Conservation (phyloP, 2,113 vertebrate genomes). For the Meleagris gallopavo region DNA sequence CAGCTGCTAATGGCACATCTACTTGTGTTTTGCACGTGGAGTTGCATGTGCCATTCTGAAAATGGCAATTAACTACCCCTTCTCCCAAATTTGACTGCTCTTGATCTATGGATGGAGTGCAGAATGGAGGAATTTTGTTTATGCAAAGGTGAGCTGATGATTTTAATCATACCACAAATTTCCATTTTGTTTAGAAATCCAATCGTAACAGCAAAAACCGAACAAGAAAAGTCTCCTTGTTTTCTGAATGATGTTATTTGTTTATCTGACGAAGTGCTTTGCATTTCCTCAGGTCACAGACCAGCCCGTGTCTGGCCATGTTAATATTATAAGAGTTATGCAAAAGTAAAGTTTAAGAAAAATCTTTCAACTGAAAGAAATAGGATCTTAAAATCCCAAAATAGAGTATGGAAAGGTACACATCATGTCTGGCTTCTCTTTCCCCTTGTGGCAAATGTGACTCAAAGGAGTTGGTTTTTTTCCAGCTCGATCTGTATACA, state of each 20-base stretch:
- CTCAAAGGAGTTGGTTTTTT: slow-evolving; percentile 79
- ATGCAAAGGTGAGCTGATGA: slow-evolving; percentile 27
- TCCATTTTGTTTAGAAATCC: slow-evolving; percentile 40
- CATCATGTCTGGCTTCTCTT: slow-evolving; percentile 82
- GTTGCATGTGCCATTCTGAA: background rate
- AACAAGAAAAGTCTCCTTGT: slow-evolving; percentile 78
- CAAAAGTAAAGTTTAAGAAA: slow-evolving; percentile 65
- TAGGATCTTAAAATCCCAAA: slow-evolving; percentile 83
- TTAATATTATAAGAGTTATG: slow-evolving; percentile 52
- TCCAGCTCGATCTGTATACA: slow-evolving; percentile 73
- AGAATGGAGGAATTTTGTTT: slow-evolving; percentile 26
- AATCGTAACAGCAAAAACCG: slow-evolving; percentile 33
- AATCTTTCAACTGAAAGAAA: slow-evolving; percentile 78
- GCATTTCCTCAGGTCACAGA: slow-evolving; percentile 69
- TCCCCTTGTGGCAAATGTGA: slow-evolving; percentile 81
- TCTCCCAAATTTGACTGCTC: background rate
- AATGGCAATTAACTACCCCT: background rate
- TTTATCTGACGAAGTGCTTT: slow-evolving; percentile 70
- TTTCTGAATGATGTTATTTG: slow-evolving; percentile 74
- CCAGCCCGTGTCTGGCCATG: slow-evolving; percentile 70
- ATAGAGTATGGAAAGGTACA: slow-evolving; percentile 82
- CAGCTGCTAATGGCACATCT: background rate
- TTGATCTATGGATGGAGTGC: background rate
- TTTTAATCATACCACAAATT: slow-evolving; percentile 18
- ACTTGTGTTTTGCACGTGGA: background rate